These are phyloP conservation scores for Leptinotarsa undecemlineata DNA, from an alignment of 1,140 invertebrate genomes.

Conservation along the genomic window DNA sequence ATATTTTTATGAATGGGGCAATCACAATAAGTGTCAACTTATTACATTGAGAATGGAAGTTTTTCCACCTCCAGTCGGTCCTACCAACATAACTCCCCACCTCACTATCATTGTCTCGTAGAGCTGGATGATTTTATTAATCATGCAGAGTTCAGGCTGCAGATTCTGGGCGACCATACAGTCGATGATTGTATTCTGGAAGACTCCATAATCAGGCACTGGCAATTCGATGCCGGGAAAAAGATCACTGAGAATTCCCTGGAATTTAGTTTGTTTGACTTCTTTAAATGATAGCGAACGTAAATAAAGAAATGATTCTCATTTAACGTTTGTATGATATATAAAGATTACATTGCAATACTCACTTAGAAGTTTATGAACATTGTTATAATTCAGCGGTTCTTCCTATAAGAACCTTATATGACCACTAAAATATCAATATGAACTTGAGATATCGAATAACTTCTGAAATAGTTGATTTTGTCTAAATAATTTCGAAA, in stretches of 20 bases:
- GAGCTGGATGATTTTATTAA: constrained; percentile 81
- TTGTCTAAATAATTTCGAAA: too few relatives aligned
- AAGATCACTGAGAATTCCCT: constrained; percentile 86
- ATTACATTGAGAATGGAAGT: constrained; percentile 68
- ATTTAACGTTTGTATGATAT: too few relatives aligned
- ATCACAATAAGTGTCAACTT: neutral
- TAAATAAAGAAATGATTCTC: too few relatives aligned
- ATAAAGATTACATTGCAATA: too few relatives aligned
- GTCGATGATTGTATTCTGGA: constrained; percentile 64
- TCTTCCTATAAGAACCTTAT: too few relatives aligned
- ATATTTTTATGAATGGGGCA: neutral
- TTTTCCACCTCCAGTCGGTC: constrained; percentile 84
- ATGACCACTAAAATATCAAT: too few relatives aligned
- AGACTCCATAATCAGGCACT: constrained; percentile 75
- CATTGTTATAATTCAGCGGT: too few relatives aligned
- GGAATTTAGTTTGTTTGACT: constrained; percentile 30
- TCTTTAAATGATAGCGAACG: too few relatives aligned
- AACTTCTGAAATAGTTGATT: too few relatives aligned
- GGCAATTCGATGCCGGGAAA: constrained; percentile 85
- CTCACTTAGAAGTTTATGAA: too few relatives aligned
- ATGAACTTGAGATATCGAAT: too few relatives aligned
- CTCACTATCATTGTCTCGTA: constrained; percentile 92
- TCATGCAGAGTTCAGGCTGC: constrained; percentile 66
- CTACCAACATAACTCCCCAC: constrained; percentile 93
- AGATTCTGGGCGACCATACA: constrained; percentile 61